Evolutionary conservation across 2,113 vertebrate genomes (phyloP).

Genomic region (Mormyrus iriodes): DNA sequence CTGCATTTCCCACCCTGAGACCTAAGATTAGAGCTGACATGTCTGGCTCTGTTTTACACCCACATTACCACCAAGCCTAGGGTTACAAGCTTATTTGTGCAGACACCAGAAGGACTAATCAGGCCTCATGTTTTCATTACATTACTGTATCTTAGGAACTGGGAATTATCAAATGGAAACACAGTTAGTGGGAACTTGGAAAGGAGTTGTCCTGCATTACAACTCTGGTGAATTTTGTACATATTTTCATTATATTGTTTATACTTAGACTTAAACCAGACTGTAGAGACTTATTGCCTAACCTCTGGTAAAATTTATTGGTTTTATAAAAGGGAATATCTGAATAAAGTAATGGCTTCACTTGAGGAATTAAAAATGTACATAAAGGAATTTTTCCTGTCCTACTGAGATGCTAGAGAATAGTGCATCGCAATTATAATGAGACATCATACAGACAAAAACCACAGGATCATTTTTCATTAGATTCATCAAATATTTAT

Average conservation of each 20-base stretch:
- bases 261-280: not conserved
- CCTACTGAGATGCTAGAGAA: not conserved
- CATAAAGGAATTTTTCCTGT: not conserved
- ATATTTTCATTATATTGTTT: not conserved
- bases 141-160: not conserved
- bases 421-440: conserved; percentile 27
- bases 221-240: not conserved
- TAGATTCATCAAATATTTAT: conserved; percentile 36
- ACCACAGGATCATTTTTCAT: conserved; percentile 26
- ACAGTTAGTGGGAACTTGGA: not conserved
- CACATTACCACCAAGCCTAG: not conserved
- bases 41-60: not conserved
- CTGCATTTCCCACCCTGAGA: not conserved
- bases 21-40: not conserved
- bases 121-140: not conserved
- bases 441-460: conserved; percentile 19
- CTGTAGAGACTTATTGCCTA: not conserved
- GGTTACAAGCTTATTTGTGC: not conserved
- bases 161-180: not conserved
- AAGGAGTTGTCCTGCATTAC: not conserved
- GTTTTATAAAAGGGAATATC: too few relatives aligned
- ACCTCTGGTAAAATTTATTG: not conserved
- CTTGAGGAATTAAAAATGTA: too few relatives aligned
- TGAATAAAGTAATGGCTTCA: too few relatives aligned
- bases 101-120: not conserved